Evolutionary conservation across 2,113 vertebrate genomes (phyloP).

Genomic region (Malurus elegans): DNA sequence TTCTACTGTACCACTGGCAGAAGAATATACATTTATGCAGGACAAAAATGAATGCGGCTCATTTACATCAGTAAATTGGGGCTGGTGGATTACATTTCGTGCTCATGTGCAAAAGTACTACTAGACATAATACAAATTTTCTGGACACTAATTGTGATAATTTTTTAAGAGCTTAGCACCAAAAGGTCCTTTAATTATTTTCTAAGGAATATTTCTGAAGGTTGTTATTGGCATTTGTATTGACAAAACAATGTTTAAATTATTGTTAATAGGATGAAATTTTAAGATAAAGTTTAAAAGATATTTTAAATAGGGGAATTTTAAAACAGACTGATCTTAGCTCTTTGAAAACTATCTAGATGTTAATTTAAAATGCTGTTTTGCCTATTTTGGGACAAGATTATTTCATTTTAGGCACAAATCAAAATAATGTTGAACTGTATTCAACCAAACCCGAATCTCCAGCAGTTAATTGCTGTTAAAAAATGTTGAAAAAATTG

Average conservation of each 20-base stretch:
- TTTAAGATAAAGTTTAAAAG: background rate
- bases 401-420: background rate
- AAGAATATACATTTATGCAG: background rate
- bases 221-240: background rate
- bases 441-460: background rate
- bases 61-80: background rate
- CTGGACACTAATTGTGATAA: background rate
- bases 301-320: background rate
- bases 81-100: background rate
- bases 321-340: background rate
- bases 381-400: background rate
- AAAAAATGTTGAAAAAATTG: background rate
- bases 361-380: background rate
- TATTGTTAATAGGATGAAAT: background rate
- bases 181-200: background rate
- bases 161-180: background rate
- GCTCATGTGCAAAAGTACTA: background rate
- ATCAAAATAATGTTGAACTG: background rate
- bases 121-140: background rate
- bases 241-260: background rate
- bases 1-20: background rate
- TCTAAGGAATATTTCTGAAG: background rate
- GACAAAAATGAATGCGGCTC: background rate
- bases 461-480: background rate
- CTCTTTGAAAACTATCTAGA: background rate